A percentile compares a stretch with the other conserved stretches of the same genome.
Conservation (phyloP, 2,113 vertebrate genomes). For the Dermatemys mawii region DNA sequence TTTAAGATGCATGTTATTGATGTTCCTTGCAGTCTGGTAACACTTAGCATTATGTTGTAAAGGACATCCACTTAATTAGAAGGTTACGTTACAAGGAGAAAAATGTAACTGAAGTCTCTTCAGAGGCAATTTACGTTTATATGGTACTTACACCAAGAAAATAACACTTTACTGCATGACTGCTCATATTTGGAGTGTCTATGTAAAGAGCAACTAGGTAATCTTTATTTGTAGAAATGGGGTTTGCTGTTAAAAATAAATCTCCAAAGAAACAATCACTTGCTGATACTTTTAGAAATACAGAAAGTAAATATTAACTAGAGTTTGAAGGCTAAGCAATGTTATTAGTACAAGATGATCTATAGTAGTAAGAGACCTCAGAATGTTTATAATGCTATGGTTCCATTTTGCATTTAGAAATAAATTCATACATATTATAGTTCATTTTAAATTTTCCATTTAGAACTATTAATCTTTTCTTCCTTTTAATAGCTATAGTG, state of each 20-base stretch:
- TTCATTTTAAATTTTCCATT: neutral
- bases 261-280: conserved; percentile 1
- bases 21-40: neutral
- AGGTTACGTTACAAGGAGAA: conserved; percentile 14
- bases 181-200: conserved; percentile 6
- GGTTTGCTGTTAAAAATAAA: neutral
- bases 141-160: neutral
- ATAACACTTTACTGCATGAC: neutral
- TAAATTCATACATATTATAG: neutral
- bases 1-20: conserved; percentile 26
- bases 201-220: neutral
- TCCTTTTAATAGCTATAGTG: neutral
- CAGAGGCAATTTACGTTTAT: conserved; percentile 3
- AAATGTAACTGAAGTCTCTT: neutral
- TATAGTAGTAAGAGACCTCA: neutral
- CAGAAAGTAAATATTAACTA: conserved; percentile 51
- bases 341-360: neutral
- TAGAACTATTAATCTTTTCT: neutral
- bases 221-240: conserved; percentile 24
- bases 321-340: neutral
- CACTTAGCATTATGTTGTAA: neutral
- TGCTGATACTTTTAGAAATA: conserved; percentile 9
- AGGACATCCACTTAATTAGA: conserved; percentile 11
- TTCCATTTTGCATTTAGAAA: conserved; percentile 3
- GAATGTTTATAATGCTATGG: neutral